These are phyloP conservation scores for Kryphioiulus occultus DNA, from an alignment of 2,888 invertebrate species.

Conservation along the genomic window DNA sequence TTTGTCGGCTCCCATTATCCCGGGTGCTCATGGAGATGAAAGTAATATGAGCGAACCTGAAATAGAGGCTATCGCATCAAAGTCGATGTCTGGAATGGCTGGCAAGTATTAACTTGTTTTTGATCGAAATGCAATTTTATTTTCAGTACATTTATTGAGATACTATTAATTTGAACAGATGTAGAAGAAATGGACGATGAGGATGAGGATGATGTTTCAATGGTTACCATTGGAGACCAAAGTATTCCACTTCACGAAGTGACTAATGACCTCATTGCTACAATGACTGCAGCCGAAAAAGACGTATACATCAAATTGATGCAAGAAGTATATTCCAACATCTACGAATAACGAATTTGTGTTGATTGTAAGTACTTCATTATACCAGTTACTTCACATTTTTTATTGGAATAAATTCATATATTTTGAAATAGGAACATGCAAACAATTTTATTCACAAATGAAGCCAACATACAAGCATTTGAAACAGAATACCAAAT, in stretches of 20 bases:
- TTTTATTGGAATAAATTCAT: not conserved
- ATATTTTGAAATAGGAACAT: not conserved
- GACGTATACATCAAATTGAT: constrained; percentile 93
- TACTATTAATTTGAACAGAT: constrained; percentile 61
- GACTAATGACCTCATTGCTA: constrained; percentile 83
- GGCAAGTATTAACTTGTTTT: not conserved
- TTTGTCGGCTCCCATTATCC: constrained; percentile 57
- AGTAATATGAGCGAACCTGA: constrained; percentile 85
- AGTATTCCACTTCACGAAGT: constrained; percentile 83
- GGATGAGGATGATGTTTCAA: constrained; percentile 79
- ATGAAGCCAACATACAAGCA: not conserved
- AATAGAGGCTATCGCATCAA: constrained; percentile 62
- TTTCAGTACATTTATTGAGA: not conserved
- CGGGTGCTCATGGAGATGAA: constrained; percentile 60
- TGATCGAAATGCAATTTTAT: not conserved
- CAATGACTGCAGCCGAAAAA: constrained; percentile 91
- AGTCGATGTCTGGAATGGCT: not conserved
- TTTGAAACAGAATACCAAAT: not conserved
- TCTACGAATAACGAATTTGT: constrained; percentile 58
- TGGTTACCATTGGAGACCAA: constrained; percentile 80
- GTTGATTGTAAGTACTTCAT: not conserved
- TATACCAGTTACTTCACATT: not conserved
- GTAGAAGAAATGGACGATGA: constrained; percentile 72
- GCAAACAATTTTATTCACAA: not conserved
- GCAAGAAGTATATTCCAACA: constrained; percentile 89